Evolutionary conservation across 2,797 vertebrate species (phyloP), one percentile per base, ranked within the genome.

Genomic region (Clarias platycephalus): DNA sequence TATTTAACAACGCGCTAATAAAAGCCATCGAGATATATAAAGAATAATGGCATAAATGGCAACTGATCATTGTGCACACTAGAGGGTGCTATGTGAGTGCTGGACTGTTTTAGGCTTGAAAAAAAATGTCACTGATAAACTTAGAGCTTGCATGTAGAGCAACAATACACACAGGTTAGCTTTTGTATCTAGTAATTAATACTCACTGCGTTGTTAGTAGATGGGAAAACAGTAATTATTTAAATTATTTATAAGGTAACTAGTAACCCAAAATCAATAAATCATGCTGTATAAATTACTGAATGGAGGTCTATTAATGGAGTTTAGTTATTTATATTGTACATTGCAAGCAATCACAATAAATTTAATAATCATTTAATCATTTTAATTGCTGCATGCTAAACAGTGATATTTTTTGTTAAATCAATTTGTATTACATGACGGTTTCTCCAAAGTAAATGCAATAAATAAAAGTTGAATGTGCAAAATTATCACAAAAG

Each of bases 31-130:
- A 77, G 74, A 15, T 13, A 12, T 15, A 60, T 24, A n/a, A 58
- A 37, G 60, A 12, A 12, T 8, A 40, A 40, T 8, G 6, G 37
- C 5, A 40, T 40, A 5, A 26, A 55, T 57, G 31, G 5, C n/a
- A 37, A 37, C 7, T 34, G 15, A 37, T 62, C 20, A 7, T 55
- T 74, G 5, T 84, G 66, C 70, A 88, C 89, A 86, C 84, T 72
- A 90, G 90, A 86, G 77, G 88, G 86, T 75, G 76, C 81, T 80
- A 58, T 70, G 49, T 77, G 57, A 70, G 53, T 40, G 70, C 24
- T 37, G 37, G 57, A 76, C 6, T 34, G 64, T 53, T 28, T 28
- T 28, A 6, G n/a, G n/a, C 6, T 49, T 2, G 0, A 15, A 13
- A 60, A 5, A n/a, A 24, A 60, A 77, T n/a, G 31, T 60, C 22